phyloP scores from a whole-genome alignment of 2,113 vertebrate species.

The Baryphthengus martii region DNA sequence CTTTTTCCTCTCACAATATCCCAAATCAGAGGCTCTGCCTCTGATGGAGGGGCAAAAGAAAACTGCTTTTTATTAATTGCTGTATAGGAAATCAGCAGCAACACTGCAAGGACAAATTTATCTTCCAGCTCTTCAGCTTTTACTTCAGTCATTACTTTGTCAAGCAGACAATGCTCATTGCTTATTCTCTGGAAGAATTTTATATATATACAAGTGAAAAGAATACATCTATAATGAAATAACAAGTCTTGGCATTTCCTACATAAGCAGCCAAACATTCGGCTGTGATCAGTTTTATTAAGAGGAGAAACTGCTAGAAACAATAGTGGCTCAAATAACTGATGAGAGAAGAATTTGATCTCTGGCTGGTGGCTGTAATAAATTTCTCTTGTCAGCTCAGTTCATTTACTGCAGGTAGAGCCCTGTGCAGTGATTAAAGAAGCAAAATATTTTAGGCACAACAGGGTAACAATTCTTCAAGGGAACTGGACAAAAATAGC shows the following conservation, averaged over 20 bases:
- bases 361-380: not conserved
- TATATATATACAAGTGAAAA: not conserved
- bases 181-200: not conserved
- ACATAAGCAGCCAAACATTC: not conserved
- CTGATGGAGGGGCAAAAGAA: not conserved
- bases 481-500: not conserved
- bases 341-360: constrained; percentile 7
- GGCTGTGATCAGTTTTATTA: constrained; percentile 31
- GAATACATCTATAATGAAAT: constrained; percentile 26
- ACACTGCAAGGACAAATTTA: not conserved
- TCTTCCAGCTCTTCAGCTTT: not conserved
- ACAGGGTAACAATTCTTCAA: not conserved
- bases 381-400: not conserved
- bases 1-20: not conserved
- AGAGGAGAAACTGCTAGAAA: constrained; percentile 18
- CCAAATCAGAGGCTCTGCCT: not conserved
- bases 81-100: not conserved
- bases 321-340: not conserved
- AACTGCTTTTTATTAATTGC: not conserved
- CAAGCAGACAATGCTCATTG: constrained; percentile 28
- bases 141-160: constrained; percentile 18
- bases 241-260: constrained; percentile 20
- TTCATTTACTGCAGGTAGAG: constrained; percentile 28
- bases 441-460: constrained; percentile 29
- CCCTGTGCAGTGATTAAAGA: not conserved